Base-by-base conservation (phyloP, 2,888 invertebrate species). In the Tipula vernalis region DNA sequence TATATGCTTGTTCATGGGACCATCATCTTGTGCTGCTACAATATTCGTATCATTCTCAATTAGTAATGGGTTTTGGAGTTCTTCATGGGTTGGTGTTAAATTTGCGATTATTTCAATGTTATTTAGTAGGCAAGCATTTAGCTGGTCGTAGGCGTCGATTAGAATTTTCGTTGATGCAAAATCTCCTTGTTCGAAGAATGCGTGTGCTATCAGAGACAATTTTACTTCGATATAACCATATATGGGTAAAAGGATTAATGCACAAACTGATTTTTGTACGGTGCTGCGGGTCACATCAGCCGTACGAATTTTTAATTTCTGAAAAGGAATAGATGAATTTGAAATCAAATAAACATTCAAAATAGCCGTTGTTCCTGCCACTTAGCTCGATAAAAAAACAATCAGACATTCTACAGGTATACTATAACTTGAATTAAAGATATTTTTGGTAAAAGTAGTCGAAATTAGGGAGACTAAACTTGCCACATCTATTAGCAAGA, bases 231-330 rank as follows among this genome's bases (percentile, higher is more conserved):
- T 95, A 87, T 98, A 95, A 0, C 99, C 99, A 92, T 97, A 99
- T 12, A 99, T 93, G 4, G 99, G 99, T 88, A 96, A 93, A 87
- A 94, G 94, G 89, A 98, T 97, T 87, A 99, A 93, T 18, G 99
- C 97, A 92, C 98, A 98, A 0, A 99, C 99, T 89, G 98, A 98
- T 91, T 99, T 99, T 92, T 99, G 99, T 15, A 99, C 98, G 3
- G 98, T 98, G 89, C 98, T 98, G 89, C 99, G 94, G 0, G 99
- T 99, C 90, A 99, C 97, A 90, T 99, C 99, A 3, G 97, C 96
- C 2, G 98, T 97, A 89, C 96, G 96, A 90, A 97, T 97, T 90
- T 96, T 95, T 57, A 99, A 93, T 94, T 97, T 96, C 97, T 98
- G 91, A 36, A 92, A 92, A 28, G 28, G 86, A 71, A 42, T 28